Evolutionary conservation across 2,797 vertebrate species (phyloP), one percentile per base, ranked within the genome.

Genomic region (Lagocephalus sceleratus): DNA sequence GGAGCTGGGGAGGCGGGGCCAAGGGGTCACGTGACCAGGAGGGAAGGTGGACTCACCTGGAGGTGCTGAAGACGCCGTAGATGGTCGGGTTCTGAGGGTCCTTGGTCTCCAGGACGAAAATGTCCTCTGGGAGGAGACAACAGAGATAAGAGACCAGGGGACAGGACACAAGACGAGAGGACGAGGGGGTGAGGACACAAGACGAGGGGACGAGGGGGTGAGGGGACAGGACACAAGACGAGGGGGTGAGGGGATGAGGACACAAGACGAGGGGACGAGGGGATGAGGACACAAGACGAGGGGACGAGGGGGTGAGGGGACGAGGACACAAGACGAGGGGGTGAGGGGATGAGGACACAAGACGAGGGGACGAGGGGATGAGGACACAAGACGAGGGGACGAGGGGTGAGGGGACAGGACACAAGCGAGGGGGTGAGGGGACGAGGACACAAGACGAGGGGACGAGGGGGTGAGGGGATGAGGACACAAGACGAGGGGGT

Each of bases 51-150:
- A 41, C 70, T 77, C 60, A 95, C 94, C 94, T 93, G 80, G 93
- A 93, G 0, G 92, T 91, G 0, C 90, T 92, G 81, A 95, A 95
- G 72, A 95, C 88, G 0, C 92, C 92, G 0, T 93, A 94, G 70
- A 95, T 41, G 0, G 90, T 84, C 0, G 94, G 93, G 66, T 93
- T 94, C 46, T 93, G 92, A 0, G 85, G 84, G 14, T 94, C 92
- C 41, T 93, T 91, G 0, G 91, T 93, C 68, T 63, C 90, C 79
- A 94, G 79, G 10, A 95, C 83, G 74, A 94, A 95, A 56, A 94
- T 78, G 59, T 95, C 93, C 88, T 95, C 94, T 95, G n/a, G 32
- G 49, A 50, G 66, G 20, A 20, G 6, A 9, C 42, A 43, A 5
- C 46, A 47, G 29, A 35, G 54, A 51, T 53, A 52, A 55, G 71